phyloP scores from a whole-genome alignment of 2,888 invertebrate genomes.

The Caradrina kadenii region DNA sequence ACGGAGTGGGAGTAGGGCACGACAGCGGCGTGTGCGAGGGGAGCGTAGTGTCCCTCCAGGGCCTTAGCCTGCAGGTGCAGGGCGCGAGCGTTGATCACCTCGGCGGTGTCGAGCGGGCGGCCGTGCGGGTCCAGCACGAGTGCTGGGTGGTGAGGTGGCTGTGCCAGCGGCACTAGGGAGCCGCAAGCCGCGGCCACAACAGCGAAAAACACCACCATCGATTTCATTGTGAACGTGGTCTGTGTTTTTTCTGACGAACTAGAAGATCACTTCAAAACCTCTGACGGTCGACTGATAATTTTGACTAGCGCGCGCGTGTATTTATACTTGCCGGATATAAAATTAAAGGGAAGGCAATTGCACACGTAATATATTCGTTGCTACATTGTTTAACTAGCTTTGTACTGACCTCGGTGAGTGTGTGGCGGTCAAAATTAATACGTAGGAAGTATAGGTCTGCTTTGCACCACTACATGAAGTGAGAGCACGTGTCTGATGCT shows the following conservation, averaged over 20 bases:
- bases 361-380: constrained; percentile 66
- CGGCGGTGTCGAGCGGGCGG: constrained; percentile 87
- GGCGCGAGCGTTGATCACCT: constrained; percentile 86
- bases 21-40: constrained; percentile 60
- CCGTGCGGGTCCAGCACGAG: constrained; percentile 86
- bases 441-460: constrained; percentile 36
- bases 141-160: constrained; percentile 86
- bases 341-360: constrained; percentile 82
- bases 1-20: constrained; percentile 69
- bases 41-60: constrained; percentile 80
- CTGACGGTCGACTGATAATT: constrained; percentile 67
- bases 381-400: constrained; percentile 84
- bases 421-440: constrained; percentile 75
- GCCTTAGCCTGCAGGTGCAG: constrained; percentile 88
- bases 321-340: constrained; percentile 87
- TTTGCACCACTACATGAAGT: constrained; percentile 3
- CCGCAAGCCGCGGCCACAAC: constrained; percentile 91
- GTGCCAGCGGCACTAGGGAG: constrained; percentile 84
- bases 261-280: constrained; percentile 85
- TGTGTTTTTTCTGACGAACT: constrained; percentile 77
- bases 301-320: constrained; percentile 71
- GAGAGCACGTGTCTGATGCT: too few relatives aligned
- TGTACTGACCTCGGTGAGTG: constrained; percentile 84
- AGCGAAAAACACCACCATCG: constrained; percentile 92
- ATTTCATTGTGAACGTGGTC: constrained; percentile 78